A percentile compares a stretch with the other conserved stretches of the same genome.
phyloP scores from a whole-genome alignment of 1,140 invertebrate species.

The Leguminivora glycinivorella region DNA sequence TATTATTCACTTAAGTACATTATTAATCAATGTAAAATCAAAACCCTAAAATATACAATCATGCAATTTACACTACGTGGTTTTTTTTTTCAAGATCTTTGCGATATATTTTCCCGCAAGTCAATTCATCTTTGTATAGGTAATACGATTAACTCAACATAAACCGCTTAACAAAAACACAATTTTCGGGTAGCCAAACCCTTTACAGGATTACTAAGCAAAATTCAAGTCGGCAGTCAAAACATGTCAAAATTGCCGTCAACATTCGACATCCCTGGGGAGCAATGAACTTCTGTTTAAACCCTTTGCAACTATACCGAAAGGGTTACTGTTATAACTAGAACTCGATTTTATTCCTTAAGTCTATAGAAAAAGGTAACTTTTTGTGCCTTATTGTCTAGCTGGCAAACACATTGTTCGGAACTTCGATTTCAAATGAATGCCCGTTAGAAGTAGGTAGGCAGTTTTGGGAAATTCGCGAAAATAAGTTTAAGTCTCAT shows the following conservation, averaged over 20 bases:
- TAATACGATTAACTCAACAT: background rate
- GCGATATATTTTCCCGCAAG: background rate
- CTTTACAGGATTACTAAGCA: conserved; percentile 60
- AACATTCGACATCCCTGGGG: conserved; percentile 58
- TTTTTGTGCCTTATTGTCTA: background rate
- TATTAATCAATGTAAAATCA: no score
- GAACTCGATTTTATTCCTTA: background rate
- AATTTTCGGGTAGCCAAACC: conserved; percentile 52
- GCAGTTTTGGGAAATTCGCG: conserved; percentile 14
- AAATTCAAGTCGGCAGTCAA: conserved; percentile 57
- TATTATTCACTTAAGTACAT: no score
- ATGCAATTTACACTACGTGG: no score
- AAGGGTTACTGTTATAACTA: conserved; percentile 43
- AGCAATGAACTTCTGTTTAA: conserved; percentile 47
- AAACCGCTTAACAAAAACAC: conserved; percentile 21
- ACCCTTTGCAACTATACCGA: conserved; percentile 41
- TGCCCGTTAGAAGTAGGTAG: conserved; percentile 6
- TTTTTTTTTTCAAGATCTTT: background rate
- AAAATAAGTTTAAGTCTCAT: background rate
- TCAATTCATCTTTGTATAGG: background rate
- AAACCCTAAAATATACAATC: no score
- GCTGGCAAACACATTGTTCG: conserved; percentile 31
- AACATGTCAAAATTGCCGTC: conserved; percentile 66
- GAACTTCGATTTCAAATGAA: conserved; percentile 37
- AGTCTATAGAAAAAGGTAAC: background rate